Evolutionary conservation across 1,140 invertebrate genomes (phyloP).

Genomic region (Drosophila melanogaster): Release_6_plus_ISO1_MT NT_037436.4:15396001-15396500

Average conservation of each 20-base stretch:
- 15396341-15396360: not conserved
- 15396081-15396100: conserved; percentile 21
- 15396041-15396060: conserved; percentile 29
- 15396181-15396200: not conserved
- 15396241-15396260: not conserved
- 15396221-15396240: not conserved
- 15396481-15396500: conserved; percentile 55
- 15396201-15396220: not conserved
- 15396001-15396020: conserved; percentile 34
- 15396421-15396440: conserved; percentile 70
- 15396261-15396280: not conserved
- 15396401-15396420: conserved; percentile 33
- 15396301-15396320: too few relatives aligned
- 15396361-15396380: not conserved
- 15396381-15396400: not conserved
- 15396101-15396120: not conserved
- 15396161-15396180: not conserved
- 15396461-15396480: conserved; percentile 48
- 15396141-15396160: conserved; percentile 55
- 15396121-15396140: not conserved
- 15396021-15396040: conserved; percentile 30
- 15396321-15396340: too few relatives aligned
- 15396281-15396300: too few relatives aligned
- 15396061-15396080: conserved; percentile 17
- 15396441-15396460: conserved; percentile 51